Evolutionary conservation across 2,113 vertebrate genomes (phyloP).

Genomic region (Martes martes): DNA sequence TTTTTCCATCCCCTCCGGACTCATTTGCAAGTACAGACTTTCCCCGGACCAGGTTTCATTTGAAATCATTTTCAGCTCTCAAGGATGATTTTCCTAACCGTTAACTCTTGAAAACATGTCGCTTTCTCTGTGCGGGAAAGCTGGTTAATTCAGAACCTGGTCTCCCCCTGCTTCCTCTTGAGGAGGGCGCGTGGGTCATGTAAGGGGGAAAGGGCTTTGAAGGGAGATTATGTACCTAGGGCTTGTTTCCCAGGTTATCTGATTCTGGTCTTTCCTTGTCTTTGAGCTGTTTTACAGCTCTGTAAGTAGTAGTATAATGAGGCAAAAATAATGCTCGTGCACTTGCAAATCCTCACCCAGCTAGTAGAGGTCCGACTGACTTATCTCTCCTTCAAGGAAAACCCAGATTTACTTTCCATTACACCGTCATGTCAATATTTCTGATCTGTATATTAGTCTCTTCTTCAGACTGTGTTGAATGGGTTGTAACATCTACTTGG

Average conservation of each 20-base stretch:
- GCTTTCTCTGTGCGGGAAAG: constrained; percentile 58
- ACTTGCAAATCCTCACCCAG: background rate
- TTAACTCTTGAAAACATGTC: constrained; percentile 48
- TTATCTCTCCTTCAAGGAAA: background rate
- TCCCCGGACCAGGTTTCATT: background rate
- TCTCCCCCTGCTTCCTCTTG: constrained; percentile 36
- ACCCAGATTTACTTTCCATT: background rate
- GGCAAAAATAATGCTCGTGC: background rate
- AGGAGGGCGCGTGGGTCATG: background rate
- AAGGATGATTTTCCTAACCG: constrained; percentile 32
- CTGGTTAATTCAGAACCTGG: constrained; percentile 21
- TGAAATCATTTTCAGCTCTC: constrained; percentile 49
- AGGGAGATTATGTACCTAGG: background rate
- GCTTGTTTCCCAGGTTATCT: background rate
- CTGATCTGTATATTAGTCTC: background rate
- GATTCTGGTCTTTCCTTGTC: background rate
- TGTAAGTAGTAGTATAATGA: background rate
- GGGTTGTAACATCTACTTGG: background rate
- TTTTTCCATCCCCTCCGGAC: background rate
- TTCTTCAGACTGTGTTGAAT: background rate
- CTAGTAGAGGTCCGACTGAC: background rate
- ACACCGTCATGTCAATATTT: background rate
- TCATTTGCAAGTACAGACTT: background rate
- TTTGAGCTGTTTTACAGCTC: background rate
- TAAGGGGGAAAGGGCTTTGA: background rate